Base-by-base conservation (phyloP, 2,113 vertebrate species). In the Mus pahari region DNA sequence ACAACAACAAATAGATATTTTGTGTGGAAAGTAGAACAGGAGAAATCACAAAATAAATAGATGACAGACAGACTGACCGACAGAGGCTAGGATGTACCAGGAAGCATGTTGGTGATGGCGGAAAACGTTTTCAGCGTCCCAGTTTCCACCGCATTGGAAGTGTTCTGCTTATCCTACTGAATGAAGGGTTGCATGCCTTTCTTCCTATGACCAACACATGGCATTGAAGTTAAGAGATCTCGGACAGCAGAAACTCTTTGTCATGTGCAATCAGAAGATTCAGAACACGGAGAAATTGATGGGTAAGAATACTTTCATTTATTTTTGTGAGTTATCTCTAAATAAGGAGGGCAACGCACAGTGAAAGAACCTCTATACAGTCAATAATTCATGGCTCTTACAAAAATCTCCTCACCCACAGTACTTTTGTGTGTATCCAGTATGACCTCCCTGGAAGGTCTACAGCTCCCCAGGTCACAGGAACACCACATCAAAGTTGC, bases 241-340 rank as follows among this genome's bases (percentile, higher is more conserved):
- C 70, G 9, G 74, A 24, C 26, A 81, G 74, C 83, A 77, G 3
- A 89, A 75, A n/a, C 93, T 58, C 71, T 31, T 86, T 55, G 66
- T 31, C 17, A 19, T 1, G 62, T 93, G 13, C 39, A 60, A 28
- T n/a, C 24, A 12, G 50, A 60, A 77, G 36, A 66, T 75, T 90
- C 55, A 90, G 53, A 96, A 62, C 58, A 42, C n/a, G 26, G 20
- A 39, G 53, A 36, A 92, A 89, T 71, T 48, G 39, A 3, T 45
- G 87, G 36, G 22, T 62, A 73, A 86, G 81, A 79, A 33, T 28
- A 58, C 70, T 96, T 94, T 77, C 78, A 48, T 75, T 94, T 84
- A 50, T 81, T 70, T 87, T 92, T 71, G 62, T 53, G 64, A 94
- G 60, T 89, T 94, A 95, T 92, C 88, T 93, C 75, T 92, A 88